A percentile compares a stretch with the other conserved stretches of the same genome.
These are phyloP conservation scores for Pelmatolapia mariae DNA, from an alignment of 2,113 vertebrate species.

Conservation along the genomic window DNA sequence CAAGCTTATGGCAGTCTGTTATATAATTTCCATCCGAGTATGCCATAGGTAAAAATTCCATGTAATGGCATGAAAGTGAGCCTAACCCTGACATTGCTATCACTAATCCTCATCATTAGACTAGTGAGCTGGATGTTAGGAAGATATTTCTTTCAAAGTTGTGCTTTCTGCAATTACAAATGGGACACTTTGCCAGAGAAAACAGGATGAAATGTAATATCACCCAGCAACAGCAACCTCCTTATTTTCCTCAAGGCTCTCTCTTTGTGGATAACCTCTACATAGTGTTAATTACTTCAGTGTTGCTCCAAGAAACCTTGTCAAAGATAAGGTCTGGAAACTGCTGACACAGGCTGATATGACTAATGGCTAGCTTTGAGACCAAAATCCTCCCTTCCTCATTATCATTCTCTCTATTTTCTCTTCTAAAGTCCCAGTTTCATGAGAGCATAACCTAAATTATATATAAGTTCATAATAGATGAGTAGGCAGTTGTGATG, in stretches of 20 bases:
- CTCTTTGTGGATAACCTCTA: neutral
- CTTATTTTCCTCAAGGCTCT: neutral
- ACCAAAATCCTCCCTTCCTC: conserved; percentile 29
- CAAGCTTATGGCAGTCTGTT: neutral
- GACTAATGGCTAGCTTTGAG: conserved; percentile 43
- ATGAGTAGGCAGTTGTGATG: neutral
- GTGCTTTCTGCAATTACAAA: neutral
- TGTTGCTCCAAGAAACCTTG: conserved; percentile 16
- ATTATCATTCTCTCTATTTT: conserved; percentile 40
- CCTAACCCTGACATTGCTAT: neutral
- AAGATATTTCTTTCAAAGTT: neutral
- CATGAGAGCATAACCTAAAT: conserved; percentile 11
- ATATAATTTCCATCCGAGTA: neutral
- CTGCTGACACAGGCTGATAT: conserved; percentile 41
- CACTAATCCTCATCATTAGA: neutral
- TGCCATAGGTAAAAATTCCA: neutral
- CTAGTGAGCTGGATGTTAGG: neutral
- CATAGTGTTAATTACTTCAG: conserved; percentile 28
- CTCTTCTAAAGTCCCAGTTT: conserved; percentile 6
- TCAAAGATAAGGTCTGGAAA: conserved; percentile 30
- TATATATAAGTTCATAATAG: conserved; percentile 25
- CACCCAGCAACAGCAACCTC: neutral
- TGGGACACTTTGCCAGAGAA: neutral
- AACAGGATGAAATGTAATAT: neutral
- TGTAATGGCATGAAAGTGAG: neutral